Evolutionary conservation across 2,113 vertebrate species (phyloP), one percentile per base, ranked within the genome.

Genomic region (Brienomyrus longianalis): DNA sequence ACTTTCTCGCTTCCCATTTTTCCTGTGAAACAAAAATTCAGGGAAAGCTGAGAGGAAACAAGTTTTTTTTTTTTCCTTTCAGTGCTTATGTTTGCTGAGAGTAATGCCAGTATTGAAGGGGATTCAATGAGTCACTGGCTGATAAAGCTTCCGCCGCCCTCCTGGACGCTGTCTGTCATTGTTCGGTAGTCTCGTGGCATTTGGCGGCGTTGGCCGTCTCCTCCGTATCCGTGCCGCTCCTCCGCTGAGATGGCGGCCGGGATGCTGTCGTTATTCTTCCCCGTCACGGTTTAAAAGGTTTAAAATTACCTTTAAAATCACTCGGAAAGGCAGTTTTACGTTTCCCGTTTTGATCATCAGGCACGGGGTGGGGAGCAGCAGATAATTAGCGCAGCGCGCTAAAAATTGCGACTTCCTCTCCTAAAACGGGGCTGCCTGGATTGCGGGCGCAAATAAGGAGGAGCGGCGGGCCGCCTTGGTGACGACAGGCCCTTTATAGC

Each of bases 31-130:
- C 74, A 80, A 80, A n/a, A 70, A 70, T 13, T 70, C 62, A 70
- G 62, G 62, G 62, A 80, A 80, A 80, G 74, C 74, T 80, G 74
- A 80, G 74, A 80, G 74, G 74, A 80, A 80, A 80, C 74, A 80
- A 80, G 74, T 80, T 80, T 80, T 80, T 80, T 39, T 39, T 77
- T 80, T 80, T 77, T 2, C 35, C 35, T 80, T 80, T 80, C 74
- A 80, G 8, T 80, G 74, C 74, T 80, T 80, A 80, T 80, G 74
- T 80, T 80, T 80, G 74, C 74, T 80, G 74, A 80, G 43, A 80
- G 74, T 80, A 80, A 43, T 80, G 74, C 74, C 74, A 80, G 74
- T 80, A 80, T 80, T 80, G 74, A 80, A 43, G 74, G 74, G 35
- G 31, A 80, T 80, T 80, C 74, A 80, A n/a, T 80, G 74, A 80